Evolutionary conservation across 2,797 vertebrate genomes (phyloP).

Genomic region (Heteromormyrus szaboi): DNA sequence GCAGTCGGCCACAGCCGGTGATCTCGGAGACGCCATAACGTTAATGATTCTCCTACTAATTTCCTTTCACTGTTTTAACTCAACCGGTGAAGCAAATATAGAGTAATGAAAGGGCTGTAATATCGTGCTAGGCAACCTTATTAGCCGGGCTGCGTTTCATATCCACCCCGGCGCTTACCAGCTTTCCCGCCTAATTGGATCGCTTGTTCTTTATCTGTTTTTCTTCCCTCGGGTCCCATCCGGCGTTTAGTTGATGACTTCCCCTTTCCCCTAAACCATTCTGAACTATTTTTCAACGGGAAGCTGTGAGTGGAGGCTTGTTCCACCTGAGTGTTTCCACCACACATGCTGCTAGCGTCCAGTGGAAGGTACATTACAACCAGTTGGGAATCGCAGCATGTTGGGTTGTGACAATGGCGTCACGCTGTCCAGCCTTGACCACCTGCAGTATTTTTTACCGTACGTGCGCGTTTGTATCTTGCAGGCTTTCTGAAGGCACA

Average conservation of each 20-base stretch:
- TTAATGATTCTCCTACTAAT: slow-evolving; percentile 14
- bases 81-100: not conserved
- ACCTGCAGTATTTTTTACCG: not conserved
- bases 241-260: not conserved
- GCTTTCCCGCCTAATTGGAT: slow-evolving; percentile 4
- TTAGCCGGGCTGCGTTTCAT: not conserved
- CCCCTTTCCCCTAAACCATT: not conserved
- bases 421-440: not conserved
- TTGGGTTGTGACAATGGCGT: not conserved
- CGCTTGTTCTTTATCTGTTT: not conserved
- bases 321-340: not conserved
- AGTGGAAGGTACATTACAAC: not conserved
- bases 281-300: not conserved
- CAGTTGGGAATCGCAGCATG: not conserved
- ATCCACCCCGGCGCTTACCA: not conserved
- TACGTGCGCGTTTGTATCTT: not conserved
- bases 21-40: not conserved
- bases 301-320: not conserved
- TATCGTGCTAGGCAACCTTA: slow-evolving; percentile 14
- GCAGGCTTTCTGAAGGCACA: not conserved
- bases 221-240: not conserved
- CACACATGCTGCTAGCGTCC: not conserved
- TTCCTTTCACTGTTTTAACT: slow-evolving; percentile 6
- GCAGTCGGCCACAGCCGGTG: not conserved
- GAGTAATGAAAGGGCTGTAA: not conserved